These are phyloP conservation scores for Drosophila anomelani DNA, from an alignment of 2,888 invertebrate genomes.

Conservation along the genomic window DNA sequence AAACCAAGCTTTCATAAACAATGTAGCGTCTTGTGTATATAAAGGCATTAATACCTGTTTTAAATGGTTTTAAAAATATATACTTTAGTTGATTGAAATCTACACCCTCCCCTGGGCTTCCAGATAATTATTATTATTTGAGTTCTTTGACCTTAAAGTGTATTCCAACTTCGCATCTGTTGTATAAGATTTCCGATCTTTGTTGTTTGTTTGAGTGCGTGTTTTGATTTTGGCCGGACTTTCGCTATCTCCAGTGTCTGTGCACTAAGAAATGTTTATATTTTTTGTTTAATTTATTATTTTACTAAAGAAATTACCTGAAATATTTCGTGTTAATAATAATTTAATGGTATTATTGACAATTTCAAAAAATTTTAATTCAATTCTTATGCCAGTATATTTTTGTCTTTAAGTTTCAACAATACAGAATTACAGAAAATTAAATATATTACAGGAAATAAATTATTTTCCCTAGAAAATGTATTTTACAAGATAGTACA, in stretches of 20 bases:
- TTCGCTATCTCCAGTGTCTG: slow-evolving; percentile 20
- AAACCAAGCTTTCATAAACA: not conserved
- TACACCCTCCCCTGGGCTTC: not conserved
- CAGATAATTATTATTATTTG: not conserved
- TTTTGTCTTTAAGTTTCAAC: not conserved
- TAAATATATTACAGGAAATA: not conserved
- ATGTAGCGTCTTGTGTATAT: not conserved
- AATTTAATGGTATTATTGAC: too few relatives aligned
- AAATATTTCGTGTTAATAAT: too few relatives aligned
- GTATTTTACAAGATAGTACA: not conserved
- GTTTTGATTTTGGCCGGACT: slow-evolving; percentile 24
- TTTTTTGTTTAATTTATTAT: too few relatives aligned
- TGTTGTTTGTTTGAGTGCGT: slow-evolving; percentile 30
- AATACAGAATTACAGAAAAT: not conserved
- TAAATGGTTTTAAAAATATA: not conserved
- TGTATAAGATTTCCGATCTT: slow-evolving; percentile 4
- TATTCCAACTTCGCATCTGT: slow-evolving; percentile 18
- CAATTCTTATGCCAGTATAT: not conserved
- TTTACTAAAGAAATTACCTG: not conserved
- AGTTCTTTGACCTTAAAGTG: slow-evolving; percentile 20
- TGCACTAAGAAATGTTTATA: not conserved
- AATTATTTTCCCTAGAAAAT: not conserved
- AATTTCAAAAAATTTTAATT: not conserved
- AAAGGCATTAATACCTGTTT: not conserved
- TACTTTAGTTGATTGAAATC: not conserved